phyloP scores from a whole-genome alignment of 2,113 vertebrate genomes.

The Nibea albiflora region DNA sequence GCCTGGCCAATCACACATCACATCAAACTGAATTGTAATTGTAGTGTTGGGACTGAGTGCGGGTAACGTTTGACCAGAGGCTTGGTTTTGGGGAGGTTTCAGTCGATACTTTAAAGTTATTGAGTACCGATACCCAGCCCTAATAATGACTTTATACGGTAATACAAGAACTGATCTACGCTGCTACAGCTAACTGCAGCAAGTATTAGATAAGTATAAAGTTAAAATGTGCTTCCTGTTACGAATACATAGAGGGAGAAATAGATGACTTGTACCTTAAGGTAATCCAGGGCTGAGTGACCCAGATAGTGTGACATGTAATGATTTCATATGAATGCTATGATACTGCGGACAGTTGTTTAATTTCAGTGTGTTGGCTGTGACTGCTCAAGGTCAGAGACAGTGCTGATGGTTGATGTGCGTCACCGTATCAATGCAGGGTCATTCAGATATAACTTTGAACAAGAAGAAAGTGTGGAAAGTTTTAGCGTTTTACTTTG shows the following conservation, averaged over 20 bases:
- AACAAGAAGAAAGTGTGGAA: background rate
- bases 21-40: too few species aligned
- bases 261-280: background rate
- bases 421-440: constrained; percentile 1
- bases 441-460: background rate
- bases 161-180: background rate
- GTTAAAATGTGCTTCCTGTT: background rate
- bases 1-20: too few species aligned
- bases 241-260: background rate
- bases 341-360: constrained; percentile 7
- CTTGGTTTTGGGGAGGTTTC: too few species aligned
- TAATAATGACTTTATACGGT: too few species aligned
- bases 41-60: too few species aligned
- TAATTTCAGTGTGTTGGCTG: background rate
- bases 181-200: background rate
- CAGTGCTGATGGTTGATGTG: constrained; percentile 11
- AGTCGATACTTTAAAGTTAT: too few species aligned
- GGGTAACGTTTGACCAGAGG: too few species aligned
- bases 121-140: too few species aligned
- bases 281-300: background rate
- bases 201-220: too few species aligned
- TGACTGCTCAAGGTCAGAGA: constrained; percentile 33
- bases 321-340: background rate
- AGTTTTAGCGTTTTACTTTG: background rate
- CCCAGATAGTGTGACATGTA: background rate